These are phyloP conservation scores for Toxostoma redivivum DNA, from an alignment of 2,113 vertebrate species.

Conservation along the genomic window DNA sequence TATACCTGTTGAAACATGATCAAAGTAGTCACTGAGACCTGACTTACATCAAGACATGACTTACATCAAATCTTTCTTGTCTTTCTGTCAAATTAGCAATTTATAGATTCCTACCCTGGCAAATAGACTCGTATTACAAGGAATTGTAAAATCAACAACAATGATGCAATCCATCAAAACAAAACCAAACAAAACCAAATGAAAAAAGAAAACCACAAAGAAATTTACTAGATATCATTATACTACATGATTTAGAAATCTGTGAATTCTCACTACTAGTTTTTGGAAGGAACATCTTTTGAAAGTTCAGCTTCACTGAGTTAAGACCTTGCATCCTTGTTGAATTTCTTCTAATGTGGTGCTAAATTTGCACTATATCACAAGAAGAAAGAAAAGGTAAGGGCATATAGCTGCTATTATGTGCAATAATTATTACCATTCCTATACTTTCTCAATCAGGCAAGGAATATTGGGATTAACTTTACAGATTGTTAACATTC, in stretches of 20 bases:
- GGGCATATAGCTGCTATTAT: neutral
- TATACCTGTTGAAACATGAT: neutral
- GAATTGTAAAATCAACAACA: neutral
- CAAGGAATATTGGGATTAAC: neutral
- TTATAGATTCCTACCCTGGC: neutral
- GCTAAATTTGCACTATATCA: neutral
- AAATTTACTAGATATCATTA: neutral
- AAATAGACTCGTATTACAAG: neutral
- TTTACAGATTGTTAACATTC: neutral
- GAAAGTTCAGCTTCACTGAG: neutral
- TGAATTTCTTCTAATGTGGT: neutral
- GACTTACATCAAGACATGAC: neutral
- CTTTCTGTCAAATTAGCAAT: neutral
- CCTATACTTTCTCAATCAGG: neutral
- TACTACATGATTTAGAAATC: neutral
- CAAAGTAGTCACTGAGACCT: neutral
- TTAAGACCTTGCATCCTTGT: neutral
- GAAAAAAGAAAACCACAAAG: neutral
- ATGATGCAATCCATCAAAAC: fast-evolving
- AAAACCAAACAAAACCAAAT: neutral
- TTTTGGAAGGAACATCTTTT: neutral
- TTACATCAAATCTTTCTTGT: neutral
- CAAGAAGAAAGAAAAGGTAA: neutral
- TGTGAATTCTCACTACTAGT: neutral
- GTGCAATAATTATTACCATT: neutral